Evolutionary conservation across 2,113 vertebrate genomes (phyloP).

Genomic region (Neogobius melanostomus): DNA sequence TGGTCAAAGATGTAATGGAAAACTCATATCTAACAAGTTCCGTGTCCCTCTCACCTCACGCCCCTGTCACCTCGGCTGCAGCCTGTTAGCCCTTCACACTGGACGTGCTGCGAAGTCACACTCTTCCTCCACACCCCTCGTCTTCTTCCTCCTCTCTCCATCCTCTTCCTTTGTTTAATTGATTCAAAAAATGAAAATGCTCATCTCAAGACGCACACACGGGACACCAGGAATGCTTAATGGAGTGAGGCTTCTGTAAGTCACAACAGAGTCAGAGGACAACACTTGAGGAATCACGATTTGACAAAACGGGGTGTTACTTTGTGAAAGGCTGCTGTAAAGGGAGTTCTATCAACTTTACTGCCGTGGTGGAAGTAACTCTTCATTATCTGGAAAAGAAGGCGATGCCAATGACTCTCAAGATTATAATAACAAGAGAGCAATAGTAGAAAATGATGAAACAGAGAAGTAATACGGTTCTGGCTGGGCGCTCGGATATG

Average conservation of each 20-base stretch:
- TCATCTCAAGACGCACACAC: conserved; percentile 57
- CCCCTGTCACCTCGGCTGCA: conserved; percentile 60
- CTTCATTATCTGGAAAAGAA: conserved; percentile 10
- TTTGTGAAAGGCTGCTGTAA: conserved; percentile 16
- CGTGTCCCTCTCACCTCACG: conserved; percentile 40
- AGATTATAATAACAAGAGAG: background rate
- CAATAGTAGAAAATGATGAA: conserved; percentile 14
- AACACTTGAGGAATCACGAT: background rate
- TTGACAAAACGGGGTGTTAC: conserved; percentile 4
- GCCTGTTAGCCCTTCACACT: conserved; percentile 71
- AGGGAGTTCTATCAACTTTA: conserved; percentile 31
- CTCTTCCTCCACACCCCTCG: conserved; percentile 31
- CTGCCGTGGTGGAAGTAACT: conserved; percentile 2
- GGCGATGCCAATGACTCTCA: background rate
- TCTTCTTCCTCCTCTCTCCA: background rate
- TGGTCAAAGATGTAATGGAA: conserved; percentile 7
- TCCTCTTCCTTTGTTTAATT: conserved; percentile 38
- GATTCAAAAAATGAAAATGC: conserved; percentile 37
- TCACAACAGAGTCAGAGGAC: conserved; percentile 1
- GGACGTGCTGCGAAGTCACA: conserved; percentile 70
- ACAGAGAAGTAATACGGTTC: conserved; percentile 10
- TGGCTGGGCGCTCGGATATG: background rate
- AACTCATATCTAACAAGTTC: conserved; percentile 3
- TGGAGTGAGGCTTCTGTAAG: conserved; percentile 12
- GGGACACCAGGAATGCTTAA: conserved; percentile 25